Percentiles rank a stretch among this genome's conserved stretches.
phyloP scores from a whole-genome alignment of 1,140 invertebrate species.

The Brachionus rubens region DNA sequence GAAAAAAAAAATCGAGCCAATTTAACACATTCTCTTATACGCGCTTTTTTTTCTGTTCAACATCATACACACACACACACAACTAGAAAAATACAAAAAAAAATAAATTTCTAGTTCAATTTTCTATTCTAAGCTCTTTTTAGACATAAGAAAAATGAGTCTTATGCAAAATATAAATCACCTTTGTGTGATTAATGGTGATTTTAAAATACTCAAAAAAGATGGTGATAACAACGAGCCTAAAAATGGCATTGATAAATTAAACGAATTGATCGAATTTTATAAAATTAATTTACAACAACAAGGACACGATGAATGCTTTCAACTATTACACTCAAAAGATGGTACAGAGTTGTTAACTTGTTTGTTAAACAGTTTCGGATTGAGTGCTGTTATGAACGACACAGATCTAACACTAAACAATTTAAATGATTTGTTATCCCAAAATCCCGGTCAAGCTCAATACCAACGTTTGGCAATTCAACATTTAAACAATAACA shows the following conservation, averaged over 20 bases:
- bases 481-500: slow-evolving; percentile 29
- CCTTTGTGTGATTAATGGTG: slow-evolving; percentile 13
- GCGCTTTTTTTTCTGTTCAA: not conserved
- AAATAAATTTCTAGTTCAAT: not conserved
- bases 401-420: not conserved
- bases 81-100: not conserved
- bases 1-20: too few relatives aligned
- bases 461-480: slow-evolving; percentile 4
- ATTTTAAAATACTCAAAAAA: slow-evolving; percentile 32
- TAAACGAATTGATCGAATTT: slow-evolving; percentile 38
- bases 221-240: not conserved
- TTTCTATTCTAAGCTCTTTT: slow-evolving; percentile 34
- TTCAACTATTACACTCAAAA: slow-evolving; percentile 9
- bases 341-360: slow-evolving; percentile 29
- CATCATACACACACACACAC: not conserved
- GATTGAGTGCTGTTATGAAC: not conserved
- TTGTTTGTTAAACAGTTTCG: not conserved
- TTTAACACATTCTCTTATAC: not conserved
- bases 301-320: slow-evolving; percentile 26
- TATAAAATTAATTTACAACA: slow-evolving; percentile 38
- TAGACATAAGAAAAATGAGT: not conserved
- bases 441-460: not conserved
- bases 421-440: not conserved
- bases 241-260: slow-evolving; percentile 30
- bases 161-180: slow-evolving; percentile 30